phyloP scores from a whole-genome alignment of 1,140 invertebrate genomes.

The Hylyphantes graminicola region DNA sequence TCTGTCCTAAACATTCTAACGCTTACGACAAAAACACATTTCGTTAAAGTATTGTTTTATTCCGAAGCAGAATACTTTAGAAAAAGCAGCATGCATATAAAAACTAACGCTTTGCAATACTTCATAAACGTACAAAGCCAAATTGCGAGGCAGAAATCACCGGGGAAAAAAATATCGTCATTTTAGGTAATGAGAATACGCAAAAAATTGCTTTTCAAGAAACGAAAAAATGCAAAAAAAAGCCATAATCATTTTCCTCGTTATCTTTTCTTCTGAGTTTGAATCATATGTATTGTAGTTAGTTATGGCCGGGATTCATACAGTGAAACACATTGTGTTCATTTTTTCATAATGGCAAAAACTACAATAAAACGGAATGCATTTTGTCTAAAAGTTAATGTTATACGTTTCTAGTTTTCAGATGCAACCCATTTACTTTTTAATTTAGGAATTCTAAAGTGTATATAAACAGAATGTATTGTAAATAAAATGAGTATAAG shows the following conservation, averaged over 20 bases:
- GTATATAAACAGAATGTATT: no score
- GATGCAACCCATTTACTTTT: no score
- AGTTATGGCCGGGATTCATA: no score
- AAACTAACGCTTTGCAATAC: slow-evolving; percentile 44
- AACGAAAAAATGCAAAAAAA: slow-evolving; percentile 38
- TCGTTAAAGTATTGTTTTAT: not conserved
- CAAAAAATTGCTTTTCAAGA: slow-evolving; percentile 29
- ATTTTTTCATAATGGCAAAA: no score
- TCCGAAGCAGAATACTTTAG: not conserved
- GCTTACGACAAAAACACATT: not conserved
- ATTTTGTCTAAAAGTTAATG: no score
- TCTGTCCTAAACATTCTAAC: not conserved
- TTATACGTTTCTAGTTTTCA: no score
- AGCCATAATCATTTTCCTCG: slow-evolving; percentile 31
- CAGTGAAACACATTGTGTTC: no score
- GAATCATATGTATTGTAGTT: no score
- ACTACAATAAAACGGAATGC: no score
- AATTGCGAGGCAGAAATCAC: slow-evolving; percentile 23
- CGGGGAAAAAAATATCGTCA: slow-evolving; percentile 37
- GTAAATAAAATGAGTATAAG: no score
- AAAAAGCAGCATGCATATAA: slow-evolving; percentile 30
- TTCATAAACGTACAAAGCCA: slow-evolving; percentile 45
- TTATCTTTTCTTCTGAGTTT: slow-evolving; percentile 5
- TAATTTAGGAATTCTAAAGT: no score
- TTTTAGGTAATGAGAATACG: slow-evolving; percentile 50